phyloP scores from a whole-genome alignment of 2,797 vertebrate genomes.

The Molossus alvarezi region DNA sequence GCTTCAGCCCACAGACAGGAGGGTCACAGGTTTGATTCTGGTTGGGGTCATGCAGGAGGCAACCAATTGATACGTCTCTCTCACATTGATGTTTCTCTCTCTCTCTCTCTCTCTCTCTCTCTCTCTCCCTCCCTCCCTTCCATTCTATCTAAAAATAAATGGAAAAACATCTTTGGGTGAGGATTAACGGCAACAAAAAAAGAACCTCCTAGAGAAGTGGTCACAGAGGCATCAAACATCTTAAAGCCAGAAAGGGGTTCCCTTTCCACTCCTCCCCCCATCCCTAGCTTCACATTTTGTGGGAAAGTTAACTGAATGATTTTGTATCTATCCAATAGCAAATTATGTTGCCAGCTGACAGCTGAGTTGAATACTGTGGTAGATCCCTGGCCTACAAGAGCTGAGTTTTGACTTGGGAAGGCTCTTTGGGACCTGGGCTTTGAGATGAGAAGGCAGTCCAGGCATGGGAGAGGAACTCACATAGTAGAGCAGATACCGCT shows the following conservation, averaged over 20 bases:
- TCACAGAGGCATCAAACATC: background rate
- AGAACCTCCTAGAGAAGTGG: constrained; percentile 1
- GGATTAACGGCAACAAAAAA: no score
- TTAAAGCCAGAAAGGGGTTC: background rate
- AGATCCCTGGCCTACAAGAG: background rate
- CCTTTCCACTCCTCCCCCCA: background rate
- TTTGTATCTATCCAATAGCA: background rate
- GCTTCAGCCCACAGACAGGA: no score
- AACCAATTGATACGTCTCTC: no score
- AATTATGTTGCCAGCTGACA: background rate
- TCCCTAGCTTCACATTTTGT: background rate
- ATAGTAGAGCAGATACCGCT: background rate
- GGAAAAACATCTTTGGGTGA: no score
- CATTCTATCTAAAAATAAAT: no score
- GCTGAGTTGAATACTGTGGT: background rate
- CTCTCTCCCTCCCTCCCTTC: no score
- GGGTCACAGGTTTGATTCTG: no score
- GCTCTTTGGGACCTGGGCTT: background rate
- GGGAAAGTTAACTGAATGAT: background rate
- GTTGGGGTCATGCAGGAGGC: no score
- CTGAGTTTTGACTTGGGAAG: background rate
- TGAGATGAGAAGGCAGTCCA: background rate
- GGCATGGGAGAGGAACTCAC: background rate
- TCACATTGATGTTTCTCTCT: no score
- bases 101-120: no score